Conservation (phyloP, 1,140 invertebrate genomes). For the Aleiodes sp. region DNA sequence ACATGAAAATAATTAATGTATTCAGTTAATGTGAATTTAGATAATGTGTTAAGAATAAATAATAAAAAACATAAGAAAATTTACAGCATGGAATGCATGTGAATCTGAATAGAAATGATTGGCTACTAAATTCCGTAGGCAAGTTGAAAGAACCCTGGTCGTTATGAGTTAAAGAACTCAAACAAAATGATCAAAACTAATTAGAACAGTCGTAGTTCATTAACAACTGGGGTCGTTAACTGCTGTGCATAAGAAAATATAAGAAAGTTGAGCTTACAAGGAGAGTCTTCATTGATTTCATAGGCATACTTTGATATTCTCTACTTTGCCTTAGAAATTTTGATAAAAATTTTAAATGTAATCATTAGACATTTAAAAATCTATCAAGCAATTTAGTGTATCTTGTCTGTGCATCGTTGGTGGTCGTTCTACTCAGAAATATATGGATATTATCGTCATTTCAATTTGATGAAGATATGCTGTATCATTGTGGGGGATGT, state of each 20-base stretch:
- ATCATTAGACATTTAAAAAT: not conserved
- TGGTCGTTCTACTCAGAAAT: too few relatives aligned
- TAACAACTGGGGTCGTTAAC: conserved; percentile 46
- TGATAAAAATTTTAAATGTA: not conserved
- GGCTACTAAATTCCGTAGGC: too few relatives aligned
- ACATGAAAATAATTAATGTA: not conserved
- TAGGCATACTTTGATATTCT: not conserved
- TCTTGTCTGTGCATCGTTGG: too few relatives aligned
- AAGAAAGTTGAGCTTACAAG: not conserved
- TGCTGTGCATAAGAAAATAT: conserved; percentile 30
- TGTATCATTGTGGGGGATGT: too few relatives aligned
- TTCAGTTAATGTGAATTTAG: not conserved
- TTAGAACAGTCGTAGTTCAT: conserved; percentile 46
- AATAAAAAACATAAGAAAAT: not conserved
- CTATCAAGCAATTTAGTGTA: too few relatives aligned
- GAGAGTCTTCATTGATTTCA: not conserved
- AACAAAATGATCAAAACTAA: conserved; percentile 32
- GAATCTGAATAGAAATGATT: too few relatives aligned
- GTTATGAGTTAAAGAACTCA: conserved; percentile 11
- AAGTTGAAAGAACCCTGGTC: not conserved
- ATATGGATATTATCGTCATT: too few relatives aligned
- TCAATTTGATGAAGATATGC: too few relatives aligned
- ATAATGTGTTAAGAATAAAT: too few relatives aligned
- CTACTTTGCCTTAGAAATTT: not conserved
- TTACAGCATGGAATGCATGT: too few relatives aligned